Evolutionary conservation across 2,888 invertebrate species (phyloP), one percentile per base, ranked within the genome.

Genomic region (Callyntrura sp.): DNA sequence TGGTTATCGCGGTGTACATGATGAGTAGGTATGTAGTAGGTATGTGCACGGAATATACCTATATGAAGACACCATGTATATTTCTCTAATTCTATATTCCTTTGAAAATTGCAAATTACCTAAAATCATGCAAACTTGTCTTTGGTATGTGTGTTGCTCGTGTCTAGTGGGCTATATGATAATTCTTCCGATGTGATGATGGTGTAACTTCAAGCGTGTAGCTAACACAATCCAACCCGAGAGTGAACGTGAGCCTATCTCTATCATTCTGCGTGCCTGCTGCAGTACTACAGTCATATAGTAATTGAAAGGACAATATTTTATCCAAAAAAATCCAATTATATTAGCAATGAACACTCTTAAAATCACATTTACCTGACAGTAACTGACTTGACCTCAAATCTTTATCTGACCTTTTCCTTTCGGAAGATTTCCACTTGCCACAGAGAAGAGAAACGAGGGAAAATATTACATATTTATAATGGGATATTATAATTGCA

Each of bases 311-410:
- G 68, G 68, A 79, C 87, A 79, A 78, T 86, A 79, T 28, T 81
- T 79, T 68, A 48, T 78, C 76, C 48, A 51, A 45, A 82, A n/a
- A 85, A 79, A 86, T 79, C 65, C 68, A 79, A 79, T 86, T 79
- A 79, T 43, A 51, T 48, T 45, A 43, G 45, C 28, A 55, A 78
- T 76, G 85, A 78, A 35, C 6, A n/a, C 85, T 57, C 60, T 87
- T 81, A 87, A 87, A 85, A 87, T 81, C 79, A 81, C 79, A 87
- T 87, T 87, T 78, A 14, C 55, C 35, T 87, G 86, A 87, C 86
- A 87, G 28, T 87, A 48, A 87, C 86, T 65, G 55, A 23, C 81
- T 68, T 87, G 79, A 79, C 86, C 86, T 48, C 48, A 87, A 87
- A 87, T 79, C 79, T 87, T 87, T 87, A 87, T 79, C 43, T 87